Percentiles rank a stretch among this genome's conserved stretches.
phyloP scores from a whole-genome alignment of 1,140 invertebrate species.

The Sipha flava region DNA sequence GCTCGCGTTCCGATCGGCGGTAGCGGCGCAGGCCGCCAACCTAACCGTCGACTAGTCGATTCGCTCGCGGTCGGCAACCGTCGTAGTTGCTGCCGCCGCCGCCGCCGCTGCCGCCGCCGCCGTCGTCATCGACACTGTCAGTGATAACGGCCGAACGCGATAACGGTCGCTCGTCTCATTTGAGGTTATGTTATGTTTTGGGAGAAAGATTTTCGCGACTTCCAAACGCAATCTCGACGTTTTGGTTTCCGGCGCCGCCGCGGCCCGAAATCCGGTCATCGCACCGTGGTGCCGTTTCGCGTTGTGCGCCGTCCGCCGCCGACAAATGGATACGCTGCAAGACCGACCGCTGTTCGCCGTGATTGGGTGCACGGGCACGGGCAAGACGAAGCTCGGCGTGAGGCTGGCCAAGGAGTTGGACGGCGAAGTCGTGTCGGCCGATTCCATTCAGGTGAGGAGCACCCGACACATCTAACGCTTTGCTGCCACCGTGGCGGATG shows the following conservation, averaged over 20 bases:
- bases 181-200: slow-evolving; percentile 28
- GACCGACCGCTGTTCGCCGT: slow-evolving; percentile 69
- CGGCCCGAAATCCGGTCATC: neutral
- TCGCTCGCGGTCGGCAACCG: neutral
- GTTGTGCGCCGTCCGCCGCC: neutral
- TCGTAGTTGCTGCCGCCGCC: neutral
- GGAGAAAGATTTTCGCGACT: neutral
- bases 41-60: neutral
- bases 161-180: neutral
- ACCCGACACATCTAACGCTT: too few relatives aligned
- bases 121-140: neutral
- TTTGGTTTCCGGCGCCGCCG: neutral
- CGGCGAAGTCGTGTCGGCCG: slow-evolving; percentile 96
- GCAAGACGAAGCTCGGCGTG: slow-evolving; percentile 92
- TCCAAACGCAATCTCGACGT: neutral
- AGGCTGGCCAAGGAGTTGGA: slow-evolving; percentile 78
- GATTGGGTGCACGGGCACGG: slow-evolving; percentile 88
- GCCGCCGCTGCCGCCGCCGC: neutral
- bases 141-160: neutral
- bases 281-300: neutral
- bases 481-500: too few relatives aligned
- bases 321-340: neutral
- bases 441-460: slow-evolving; percentile 98
- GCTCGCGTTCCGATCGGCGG: neutral
- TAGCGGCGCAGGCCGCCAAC: neutral